Evolutionary conservation across 1,140 invertebrate genomes (phyloP), one percentile per base, ranked within the genome.

Genomic region (Scaptodrosophila lebanonensis): DNA sequence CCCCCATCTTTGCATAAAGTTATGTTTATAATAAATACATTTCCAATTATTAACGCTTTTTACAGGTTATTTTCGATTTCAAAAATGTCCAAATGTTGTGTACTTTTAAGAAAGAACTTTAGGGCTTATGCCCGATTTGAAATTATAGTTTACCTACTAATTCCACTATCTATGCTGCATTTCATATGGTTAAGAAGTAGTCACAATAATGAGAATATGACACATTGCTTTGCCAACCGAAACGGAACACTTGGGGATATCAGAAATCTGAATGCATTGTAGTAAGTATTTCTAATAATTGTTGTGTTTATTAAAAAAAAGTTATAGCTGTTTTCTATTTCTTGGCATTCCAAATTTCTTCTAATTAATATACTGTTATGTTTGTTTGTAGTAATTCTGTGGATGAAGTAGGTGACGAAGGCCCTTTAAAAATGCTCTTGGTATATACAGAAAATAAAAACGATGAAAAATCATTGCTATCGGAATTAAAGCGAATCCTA

Each of bases 261-360:
- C 25, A 17, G 15, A 1, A 35, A 25, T 4, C 18, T 57, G 0
- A 42, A 33, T 40, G 3, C 9, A 2, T 8, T 57, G 0, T 30
- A 27, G 54, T 52, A 42, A 57, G 54, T 57, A 13, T 16, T 7
- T n/a, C n/a, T n/a, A n/a, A n/a, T n/a, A n/a, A n/a, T n/a, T n/a
- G n/a, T n/a, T n/a, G n/a, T n/a, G n/a, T n/a, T n/a, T n/a, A n/a
- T n/a, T n/a, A n/a, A n/a, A n/a, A n/a, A n/a, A n/a, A n/a, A n/a
- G n/a, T n/a, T n/a, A n/a, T n/a, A n/a, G n/a, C n/a, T n/a, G n/a
- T n/a, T n/a, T n/a, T n/a, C n/a, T n/a, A n/a, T n/a, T n/a, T n/a
- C n/a, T n/a, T n/a, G n/a, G n/a, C n/a, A n/a, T n/a, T n/a, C n/a
- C n/a, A n/a, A n/a, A n/a, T 15, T 3, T 27, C 7, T 2, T 42